These are phyloP conservation scores for Pterobdella sp. DNA, from an alignment of 2,888 invertebrate genomes.

Conservation along the genomic window DNA sequence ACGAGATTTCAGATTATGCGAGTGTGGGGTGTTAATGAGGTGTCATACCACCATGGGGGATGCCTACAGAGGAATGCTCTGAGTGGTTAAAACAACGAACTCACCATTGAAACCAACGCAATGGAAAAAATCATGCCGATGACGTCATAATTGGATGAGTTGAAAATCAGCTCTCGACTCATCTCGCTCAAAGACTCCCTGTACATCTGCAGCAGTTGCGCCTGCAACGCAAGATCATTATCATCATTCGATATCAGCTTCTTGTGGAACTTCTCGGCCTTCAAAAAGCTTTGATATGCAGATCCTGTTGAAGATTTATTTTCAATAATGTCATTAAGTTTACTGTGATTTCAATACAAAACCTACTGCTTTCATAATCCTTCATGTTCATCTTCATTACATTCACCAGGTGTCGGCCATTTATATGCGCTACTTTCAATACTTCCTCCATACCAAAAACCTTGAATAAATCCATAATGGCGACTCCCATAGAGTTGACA, in stretches of 20 bases:
- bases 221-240: not conserved
- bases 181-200: not conserved
- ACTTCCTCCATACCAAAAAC: constrained; percentile 33
- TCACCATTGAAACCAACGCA: not conserved
- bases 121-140: not conserved
- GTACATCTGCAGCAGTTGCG: not conserved
- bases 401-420: constrained; percentile 43
- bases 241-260: not conserved
- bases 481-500: constrained; percentile 69
- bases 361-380: not conserved
- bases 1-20: too few relatives aligned
- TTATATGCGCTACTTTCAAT: constrained; percentile 40
- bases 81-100: too few relatives aligned
- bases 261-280: constrained; percentile 4
- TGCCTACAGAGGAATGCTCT: too few relatives aligned
- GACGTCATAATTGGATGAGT: constrained; percentile 17
- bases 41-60: too few relatives aligned
- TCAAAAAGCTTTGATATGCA: not conserved
- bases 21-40: too few relatives aligned
- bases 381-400: constrained; percentile 39
- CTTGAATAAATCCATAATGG: constrained; percentile 36
- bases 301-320: not conserved
- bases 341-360: not conserved
- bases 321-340: not conserved
- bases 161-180: not conserved